Evolutionary conservation across 23 tunicate species (phyloP), one percentile per base, ranked within the genome.

Genomic region (Trididemnum clinides): DNA sequence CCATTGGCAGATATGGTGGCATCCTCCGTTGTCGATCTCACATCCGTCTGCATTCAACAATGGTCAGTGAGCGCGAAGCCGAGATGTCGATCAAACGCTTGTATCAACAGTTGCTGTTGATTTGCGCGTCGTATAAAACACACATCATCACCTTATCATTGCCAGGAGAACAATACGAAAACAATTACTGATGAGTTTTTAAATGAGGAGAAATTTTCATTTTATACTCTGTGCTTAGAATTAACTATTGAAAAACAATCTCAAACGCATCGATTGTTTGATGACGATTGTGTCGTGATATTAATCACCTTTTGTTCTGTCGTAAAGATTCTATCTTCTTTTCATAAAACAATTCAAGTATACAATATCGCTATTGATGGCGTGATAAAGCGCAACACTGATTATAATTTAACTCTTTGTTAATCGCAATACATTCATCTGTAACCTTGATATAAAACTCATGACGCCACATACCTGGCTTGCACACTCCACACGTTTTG

Each of bases 1-100:
- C 84, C 84, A 86, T 1, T 32, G 62, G 78, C 90, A 86, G 33
- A 77, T 5, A 1, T 86, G 90, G 23, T 35, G 22, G 74, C 90
- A 86, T 2, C 90, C 84, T 12, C 90, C 90, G 77, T 86, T 86
- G 73, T 62, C 44, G 25, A 26, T 12, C 1, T 30, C n/a, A 65
- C 90, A 86, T 7, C 3, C 39, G 30, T 77, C 84, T 86, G 84
- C 66, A 23, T 59, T 59, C 4, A 18, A 59, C 26, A 59, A 59
- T 4, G 27, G 54, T 44, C 15, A 44, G 15, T 44, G 54, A 44
- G 54, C 54, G 15, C 10, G 54, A 44, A 44, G 54, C 54, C 12
- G 12, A 44, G 54, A 7, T 44, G 10, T 44, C 15, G 12, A 44
- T 44, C 15, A 15, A 7, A 7, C 10, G 10, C 15, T 44, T 10